Conservation (phyloP, 2,888 invertebrate species). For the Orthosia gracilis region DNA sequence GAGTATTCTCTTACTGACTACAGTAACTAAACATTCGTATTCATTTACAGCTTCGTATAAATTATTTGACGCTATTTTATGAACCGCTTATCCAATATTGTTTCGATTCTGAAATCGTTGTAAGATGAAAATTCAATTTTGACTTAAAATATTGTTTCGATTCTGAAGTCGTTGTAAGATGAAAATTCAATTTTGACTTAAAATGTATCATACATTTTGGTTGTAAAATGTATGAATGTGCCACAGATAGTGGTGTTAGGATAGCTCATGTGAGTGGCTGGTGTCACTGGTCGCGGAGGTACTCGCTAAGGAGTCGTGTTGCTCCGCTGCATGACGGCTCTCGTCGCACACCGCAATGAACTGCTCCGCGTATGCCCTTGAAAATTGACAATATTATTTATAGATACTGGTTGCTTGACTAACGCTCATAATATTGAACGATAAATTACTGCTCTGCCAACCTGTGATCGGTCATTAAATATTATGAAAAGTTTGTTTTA, state of each 20-base stretch:
- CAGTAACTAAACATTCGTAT: slow-evolving; percentile 36
- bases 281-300: slow-evolving; percentile 81
- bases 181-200: slow-evolving; percentile 32
- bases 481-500: too few relatives aligned
- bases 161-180: not conserved
- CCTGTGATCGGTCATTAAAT: too few relatives aligned
- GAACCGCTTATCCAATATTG: slow-evolving; percentile 25
- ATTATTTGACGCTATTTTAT: slow-evolving; percentile 53
- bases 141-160: slow-evolving; percentile 21
- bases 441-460: too few relatives aligned
- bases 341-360: slow-evolving; percentile 92
- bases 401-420: too few relatives aligned
- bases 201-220: slow-evolving; percentile 44
- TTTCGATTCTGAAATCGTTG: slow-evolving; percentile 7
- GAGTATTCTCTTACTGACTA: slow-evolving; percentile 65
- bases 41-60: slow-evolving; percentile 48
- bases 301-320: slow-evolving; percentile 86
- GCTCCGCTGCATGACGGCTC: slow-evolving; percentile 87
- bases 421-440: too few relatives aligned
- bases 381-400: slow-evolving; percentile 41
- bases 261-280: slow-evolving; percentile 68
- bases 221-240: slow-evolving; percentile 46
- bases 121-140: slow-evolving; percentile 27
- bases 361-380: slow-evolving; percentile 92
- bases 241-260: slow-evolving; percentile 37